Evolutionary conservation across 2,888 invertebrate genomes (phyloP), one percentile per base, ranked within the genome.

Genomic region (Cheilosia variabilis): DNA sequence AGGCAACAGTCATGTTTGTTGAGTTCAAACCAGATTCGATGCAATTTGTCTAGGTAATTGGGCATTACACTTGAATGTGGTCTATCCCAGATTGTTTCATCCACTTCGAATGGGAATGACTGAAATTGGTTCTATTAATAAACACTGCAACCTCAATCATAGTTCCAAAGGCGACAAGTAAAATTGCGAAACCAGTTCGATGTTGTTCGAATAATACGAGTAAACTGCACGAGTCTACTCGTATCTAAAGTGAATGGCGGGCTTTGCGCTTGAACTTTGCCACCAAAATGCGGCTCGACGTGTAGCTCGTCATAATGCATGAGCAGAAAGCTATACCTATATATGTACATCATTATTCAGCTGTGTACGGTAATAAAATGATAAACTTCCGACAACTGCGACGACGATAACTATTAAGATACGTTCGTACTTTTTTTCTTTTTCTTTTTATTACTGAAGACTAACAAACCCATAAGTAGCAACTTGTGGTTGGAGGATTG

Each of bases 261-360:
- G 57, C 57, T 57, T 68, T 68, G 43, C 19, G 31, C 68, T 57
- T 68, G 68, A 68, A 68, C 68, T 68, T 68, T 68, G 68, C 31
- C 68, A 45, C 31, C 3, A 9, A 27, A 31, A 55, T 31, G 22
- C 2, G 34, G 13, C 10, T 2, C 34, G 34, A 10, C 34, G 6
- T 34, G 10, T 10, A 10, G 10, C 34, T 37, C 13, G 9, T 37
- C 10, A 13, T 37, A 10, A 37, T 34, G 10, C 10, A 34, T 34
- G 0, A 34, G 34, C 10, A 10, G 34, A 10, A 34, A 34, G 9
- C 4, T 22, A 53, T 43, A 22, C 22, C 22, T 22, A 22, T 27
- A 27, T 5, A 55, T 55, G n/a, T n/a, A n/a, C n/a, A 53, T 41
- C 31, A 17, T 43, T 17, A 68, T 57, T 15, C 27, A 31, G 43